phyloP scores from a whole-genome alignment of 2,113 vertebrate genomes.

The Zapus hudsonius region DNA sequence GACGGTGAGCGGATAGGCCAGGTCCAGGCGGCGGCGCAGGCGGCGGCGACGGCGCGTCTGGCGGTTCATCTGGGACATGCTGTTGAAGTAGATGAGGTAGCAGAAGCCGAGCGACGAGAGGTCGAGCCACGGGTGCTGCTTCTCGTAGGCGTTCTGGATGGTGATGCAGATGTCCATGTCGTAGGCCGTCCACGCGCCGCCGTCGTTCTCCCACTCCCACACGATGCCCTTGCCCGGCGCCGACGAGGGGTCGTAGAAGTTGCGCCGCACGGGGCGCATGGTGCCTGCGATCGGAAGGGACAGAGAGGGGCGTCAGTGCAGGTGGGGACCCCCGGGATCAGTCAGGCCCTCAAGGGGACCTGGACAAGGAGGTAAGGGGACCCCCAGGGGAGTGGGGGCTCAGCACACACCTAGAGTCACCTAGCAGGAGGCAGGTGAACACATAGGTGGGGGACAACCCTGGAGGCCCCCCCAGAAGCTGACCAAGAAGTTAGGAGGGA shows the following conservation, averaged over 20 bases:
- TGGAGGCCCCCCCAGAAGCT: not conserved
- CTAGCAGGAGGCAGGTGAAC: not conserved
- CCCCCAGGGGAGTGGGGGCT: not conserved
- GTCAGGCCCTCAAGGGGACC: too few relatives aligned
- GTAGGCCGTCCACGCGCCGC: constrained; percentile 94
- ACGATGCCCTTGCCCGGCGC: constrained; percentile 97
- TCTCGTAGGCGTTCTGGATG: constrained; percentile 99
- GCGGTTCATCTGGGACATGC: constrained; percentile 97
- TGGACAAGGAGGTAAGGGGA: too few relatives aligned
- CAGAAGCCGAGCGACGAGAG: constrained; percentile 97
- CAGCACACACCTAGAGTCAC: not conserved
- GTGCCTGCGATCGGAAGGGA: constrained; percentile 87
- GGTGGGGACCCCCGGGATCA: not conserved
- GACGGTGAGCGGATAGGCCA: constrained; percentile 96
- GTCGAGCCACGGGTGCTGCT: constrained; percentile 98
- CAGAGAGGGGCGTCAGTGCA: not conserved
- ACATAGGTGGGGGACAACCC: too few relatives aligned
- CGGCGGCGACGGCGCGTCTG: constrained; percentile 95
- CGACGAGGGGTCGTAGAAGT: constrained; percentile 97
- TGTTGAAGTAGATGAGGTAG: constrained; percentile 97
- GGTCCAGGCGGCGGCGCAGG: constrained; percentile 95
- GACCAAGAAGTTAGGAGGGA: not conserved
- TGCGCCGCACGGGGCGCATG: constrained; percentile 95
- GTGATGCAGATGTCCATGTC: constrained; percentile 99
- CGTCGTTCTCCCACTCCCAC: constrained; percentile 98